phyloP scores from a whole-genome alignment of 2,888 invertebrate genomes.

The Cordilura impudica region DNA sequence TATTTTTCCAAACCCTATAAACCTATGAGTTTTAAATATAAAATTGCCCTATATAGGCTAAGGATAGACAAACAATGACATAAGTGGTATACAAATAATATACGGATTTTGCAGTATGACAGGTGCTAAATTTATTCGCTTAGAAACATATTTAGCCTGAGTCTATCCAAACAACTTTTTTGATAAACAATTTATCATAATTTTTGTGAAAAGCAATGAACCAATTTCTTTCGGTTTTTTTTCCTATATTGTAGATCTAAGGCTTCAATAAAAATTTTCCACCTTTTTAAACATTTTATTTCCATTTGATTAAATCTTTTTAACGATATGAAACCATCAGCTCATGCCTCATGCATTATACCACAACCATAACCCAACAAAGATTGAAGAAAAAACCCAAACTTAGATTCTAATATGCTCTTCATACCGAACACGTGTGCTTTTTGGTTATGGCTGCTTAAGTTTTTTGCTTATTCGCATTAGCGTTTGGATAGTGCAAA shows the following conservation, averaged over 20 bases:
- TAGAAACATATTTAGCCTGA: not conserved
- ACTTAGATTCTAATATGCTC: slow-evolving; percentile 8
- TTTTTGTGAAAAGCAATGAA: not conserved
- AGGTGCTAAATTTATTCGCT: not conserved
- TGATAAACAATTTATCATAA: slow-evolving; percentile 30
- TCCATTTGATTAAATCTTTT: slow-evolving; percentile 74
- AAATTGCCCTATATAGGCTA: not conserved
- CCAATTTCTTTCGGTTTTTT: not conserved
- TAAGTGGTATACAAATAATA: not conserved
- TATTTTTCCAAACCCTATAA: not conserved
- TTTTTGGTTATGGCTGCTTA: slow-evolving; percentile 55
- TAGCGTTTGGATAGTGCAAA: slow-evolving; percentile 18
- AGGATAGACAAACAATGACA: not conserved
- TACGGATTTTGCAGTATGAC: not conserved
- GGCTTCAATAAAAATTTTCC: slow-evolving; percentile 70
- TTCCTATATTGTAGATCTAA: slow-evolving; percentile 64
- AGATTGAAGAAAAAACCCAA: slow-evolving; percentile 2
- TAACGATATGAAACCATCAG: slow-evolving; percentile 57
- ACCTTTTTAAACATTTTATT: slow-evolving; percentile 73
- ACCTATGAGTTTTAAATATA: not conserved
- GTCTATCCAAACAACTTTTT: not conserved
- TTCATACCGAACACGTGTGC: slow-evolving; percentile 42
- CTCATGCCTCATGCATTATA: not conserved
- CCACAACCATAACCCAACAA: not conserved
- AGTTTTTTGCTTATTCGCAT: slow-evolving; percentile 23